phyloP scores from a whole-genome alignment of 1,140 invertebrate species.

The Bombus fervidus region DNA sequence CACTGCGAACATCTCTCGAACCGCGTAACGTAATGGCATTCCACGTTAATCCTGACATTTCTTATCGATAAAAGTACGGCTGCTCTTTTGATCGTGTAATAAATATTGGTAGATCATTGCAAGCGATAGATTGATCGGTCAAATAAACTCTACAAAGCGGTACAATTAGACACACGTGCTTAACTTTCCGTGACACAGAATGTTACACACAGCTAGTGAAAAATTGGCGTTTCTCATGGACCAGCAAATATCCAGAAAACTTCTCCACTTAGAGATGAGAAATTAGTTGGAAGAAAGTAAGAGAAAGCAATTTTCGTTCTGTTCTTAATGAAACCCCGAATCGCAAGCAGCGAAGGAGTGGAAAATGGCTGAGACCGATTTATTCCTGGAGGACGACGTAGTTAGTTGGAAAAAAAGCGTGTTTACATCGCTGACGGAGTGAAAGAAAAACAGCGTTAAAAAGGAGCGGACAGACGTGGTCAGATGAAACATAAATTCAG shows the following conservation, averaged over 20 bases:
- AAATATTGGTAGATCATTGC: no score
- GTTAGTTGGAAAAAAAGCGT: background rate
- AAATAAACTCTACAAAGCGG: background rate
- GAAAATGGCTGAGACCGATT: background rate
- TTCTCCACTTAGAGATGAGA: background rate
- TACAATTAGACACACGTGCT: background rate
- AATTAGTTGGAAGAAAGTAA: background rate
- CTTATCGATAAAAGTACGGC: background rate
- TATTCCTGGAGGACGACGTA: background rate
- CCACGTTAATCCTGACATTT: no score
- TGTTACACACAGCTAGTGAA: background rate
- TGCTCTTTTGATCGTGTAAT: background rate
- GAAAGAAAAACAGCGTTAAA: constrained; percentile 14
- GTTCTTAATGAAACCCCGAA: background rate
- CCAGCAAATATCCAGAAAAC: background rate
- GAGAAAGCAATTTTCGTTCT: background rate
- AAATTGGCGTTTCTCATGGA: background rate
- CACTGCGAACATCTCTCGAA: background rate
- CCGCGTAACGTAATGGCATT: background rate
- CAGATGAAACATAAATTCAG: constrained; percentile 52
- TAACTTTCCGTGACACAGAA: background rate
- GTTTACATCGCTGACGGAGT: background rate
- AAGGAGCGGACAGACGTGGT: constrained; percentile 14
- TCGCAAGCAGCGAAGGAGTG: background rate
- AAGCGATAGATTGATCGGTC: no score